Percentiles rank a stretch among this genome's conserved stretches.
Conservation (phyloP, 2,113 vertebrate genomes). For the Perca schrenkii region DNA sequence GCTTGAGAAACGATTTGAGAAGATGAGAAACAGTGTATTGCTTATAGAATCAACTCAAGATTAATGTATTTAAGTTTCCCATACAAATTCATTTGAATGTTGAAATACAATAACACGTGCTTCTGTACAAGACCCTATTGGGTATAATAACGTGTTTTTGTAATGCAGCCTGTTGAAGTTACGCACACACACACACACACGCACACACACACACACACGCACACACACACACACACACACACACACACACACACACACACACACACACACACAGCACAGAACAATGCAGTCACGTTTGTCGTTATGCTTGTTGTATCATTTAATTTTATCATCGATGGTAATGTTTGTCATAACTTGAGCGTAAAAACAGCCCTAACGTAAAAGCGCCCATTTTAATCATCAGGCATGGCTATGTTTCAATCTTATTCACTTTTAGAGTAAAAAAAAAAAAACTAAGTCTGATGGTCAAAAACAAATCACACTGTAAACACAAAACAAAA, state of each 20-base stretch:
- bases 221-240: background rate
- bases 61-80: background rate
- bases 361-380: background rate
- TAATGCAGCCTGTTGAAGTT: too few species aligned
- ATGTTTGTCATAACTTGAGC: conserved; percentile 11
- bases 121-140: too few species aligned
- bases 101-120: background rate
- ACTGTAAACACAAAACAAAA: background rate
- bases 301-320: conserved; percentile 21
- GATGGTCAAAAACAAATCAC: conserved; percentile 3
- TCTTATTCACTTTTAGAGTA: background rate
- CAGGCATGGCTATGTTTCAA: background rate
- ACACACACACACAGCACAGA: conserved; percentile 7
- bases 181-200: background rate
- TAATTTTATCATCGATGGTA: conserved; percentile 31
- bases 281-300: conserved; percentile 7
- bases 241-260: conserved; percentile 10
- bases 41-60: background rate
- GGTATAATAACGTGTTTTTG: too few species aligned
- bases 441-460: background rate
- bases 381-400: background rate
- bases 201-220: conserved; percentile 19
- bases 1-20: conserved; percentile 54
- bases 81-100: background rate
- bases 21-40: conserved; percentile 32